Evolutionary conservation across 1,140 invertebrate species (phyloP).

Genomic region (Temnothorax nylanderi): DNA sequence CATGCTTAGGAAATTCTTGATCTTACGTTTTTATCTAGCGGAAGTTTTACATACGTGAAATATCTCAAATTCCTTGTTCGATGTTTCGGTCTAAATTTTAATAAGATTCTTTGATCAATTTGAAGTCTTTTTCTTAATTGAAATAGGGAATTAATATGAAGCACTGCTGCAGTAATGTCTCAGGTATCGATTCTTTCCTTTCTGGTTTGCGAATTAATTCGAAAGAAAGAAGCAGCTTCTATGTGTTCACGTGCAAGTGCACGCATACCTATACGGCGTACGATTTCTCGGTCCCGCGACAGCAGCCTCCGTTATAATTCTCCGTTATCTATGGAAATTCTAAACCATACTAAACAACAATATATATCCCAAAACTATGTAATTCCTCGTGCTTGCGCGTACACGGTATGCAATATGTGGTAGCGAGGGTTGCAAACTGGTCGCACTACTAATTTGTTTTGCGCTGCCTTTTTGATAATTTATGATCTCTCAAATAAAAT

Average conservation of each 20-base stretch:
- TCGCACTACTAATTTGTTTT: conserved; percentile 62
- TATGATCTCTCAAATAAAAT: conserved; percentile 36
- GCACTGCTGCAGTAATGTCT: not conserved
- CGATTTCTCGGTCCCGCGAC: conserved; percentile 76
- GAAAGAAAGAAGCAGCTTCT: conserved; percentile 66
- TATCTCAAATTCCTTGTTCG: not conserved
- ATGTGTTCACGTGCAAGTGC: conserved; percentile 27
- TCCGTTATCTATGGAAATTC: conserved; percentile 84
- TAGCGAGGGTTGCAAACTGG: conserved; percentile 65
- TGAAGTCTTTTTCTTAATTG: not conserved
- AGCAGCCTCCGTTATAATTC: conserved; percentile 81
- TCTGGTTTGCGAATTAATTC: conserved; percentile 6
- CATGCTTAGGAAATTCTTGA: not conserved
- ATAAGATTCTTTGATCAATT: not conserved
- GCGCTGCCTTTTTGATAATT: conserved; percentile 53
- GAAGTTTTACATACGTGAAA: not conserved
- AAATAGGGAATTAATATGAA: not conserved
- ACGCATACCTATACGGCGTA: conserved; percentile 52
- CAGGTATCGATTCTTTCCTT: not conserved
- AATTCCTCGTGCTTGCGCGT: conserved; percentile 74
- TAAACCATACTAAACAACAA: conserved; percentile 83
- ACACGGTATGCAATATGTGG: conserved; percentile 73
- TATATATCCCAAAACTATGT: conserved; percentile 82
- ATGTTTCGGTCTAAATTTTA: not conserved
- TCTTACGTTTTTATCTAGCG: not conserved